phyloP scores from a whole-genome alignment of 2,888 invertebrate species.

The Diarsia rubi region DNA sequence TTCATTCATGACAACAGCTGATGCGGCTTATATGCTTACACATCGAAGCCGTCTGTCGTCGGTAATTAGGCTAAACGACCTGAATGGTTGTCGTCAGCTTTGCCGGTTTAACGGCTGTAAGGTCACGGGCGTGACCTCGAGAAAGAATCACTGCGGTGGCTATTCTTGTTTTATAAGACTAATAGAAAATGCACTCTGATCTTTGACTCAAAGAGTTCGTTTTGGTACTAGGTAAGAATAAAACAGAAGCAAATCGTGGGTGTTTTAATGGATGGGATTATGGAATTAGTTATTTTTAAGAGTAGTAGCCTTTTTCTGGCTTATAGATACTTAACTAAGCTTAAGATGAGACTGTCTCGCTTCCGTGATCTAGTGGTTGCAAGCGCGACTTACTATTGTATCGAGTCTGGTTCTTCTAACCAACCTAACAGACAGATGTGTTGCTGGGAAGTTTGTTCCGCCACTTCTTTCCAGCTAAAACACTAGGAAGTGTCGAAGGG shows the following conservation, averaged over 20 bases:
- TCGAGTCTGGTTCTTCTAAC: too few relatives aligned
- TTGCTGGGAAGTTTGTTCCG: too few relatives aligned
- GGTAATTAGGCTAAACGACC: background rate
- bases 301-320: background rate
- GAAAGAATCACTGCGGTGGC: background rate
- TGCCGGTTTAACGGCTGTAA: constrained; percentile 1
- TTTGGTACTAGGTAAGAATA: background rate
- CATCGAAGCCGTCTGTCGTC: background rate
- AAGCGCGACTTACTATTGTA: too few relatives aligned
- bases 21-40: constrained; percentile 4
- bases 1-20: constrained; percentile 45
- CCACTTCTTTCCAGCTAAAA: too few relatives aligned
- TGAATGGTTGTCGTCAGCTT: background rate
- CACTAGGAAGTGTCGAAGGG: too few relatives aligned
- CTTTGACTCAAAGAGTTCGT: background rate
- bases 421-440: too few relatives aligned
- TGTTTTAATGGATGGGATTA: background rate
- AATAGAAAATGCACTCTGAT: constrained; percentile 1
- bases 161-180: constrained; percentile 9
- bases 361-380: too few relatives aligned
- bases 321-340: too few relatives aligned
- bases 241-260: background rate
- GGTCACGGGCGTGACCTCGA: constrained; percentile 22
- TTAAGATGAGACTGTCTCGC: too few relatives aligned
- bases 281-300: background rate